Evolutionary conservation across 2,113 vertebrate species (phyloP), one percentile per base, ranked within the genome.

Genomic region (Anguilla rostrata): DNA sequence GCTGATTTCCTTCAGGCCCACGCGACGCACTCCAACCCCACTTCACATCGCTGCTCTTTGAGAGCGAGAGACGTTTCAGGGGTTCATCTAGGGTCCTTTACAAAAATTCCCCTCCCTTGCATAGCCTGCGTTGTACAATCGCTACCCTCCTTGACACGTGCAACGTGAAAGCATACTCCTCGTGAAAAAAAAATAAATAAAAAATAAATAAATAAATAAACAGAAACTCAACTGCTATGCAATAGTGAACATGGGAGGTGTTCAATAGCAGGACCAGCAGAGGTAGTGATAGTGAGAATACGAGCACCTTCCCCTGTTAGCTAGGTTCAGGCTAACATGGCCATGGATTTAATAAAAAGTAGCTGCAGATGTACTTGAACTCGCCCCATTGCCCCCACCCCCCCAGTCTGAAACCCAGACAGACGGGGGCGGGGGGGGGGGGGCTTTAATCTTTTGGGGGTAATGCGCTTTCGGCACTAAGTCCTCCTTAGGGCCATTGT

Each of bases 401-500:
- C 71, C 49, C 39, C n/a, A 26, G 78, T 81, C 40, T 34, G 39
- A 9, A 75, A 18, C 63, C 53, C 87, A 88, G 63, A 88, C 88
- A 89, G 90, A 90, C 87, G 91, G 91, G 89, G 34, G 34, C 0
- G 34, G 34, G 34, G 34, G 34, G 84, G 34, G 34, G 34, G 84
- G 90, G 89, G 91, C 43, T 89, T 80, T 94, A 95, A 95, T 95
- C 93, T 94, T 88, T 84, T 85, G 88, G 87, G 86, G 87, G 91
- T 94, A 95, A 94, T 93, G 91, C 92, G 91, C 91, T 66, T 90
- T 94, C 90, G 91, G 91, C 90, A 89, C 86, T 92, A 94, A 94
- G 94, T 93, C 94, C 94, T 93, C 86, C 92, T 94, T 92, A 94
- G 90, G 87, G 90, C 94, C 90, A 90, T 94, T 94, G 93, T 93